Base-by-base conservation (phyloP, 2,888 invertebrate genomes). In the Ryuthela nishihirai region DNA sequence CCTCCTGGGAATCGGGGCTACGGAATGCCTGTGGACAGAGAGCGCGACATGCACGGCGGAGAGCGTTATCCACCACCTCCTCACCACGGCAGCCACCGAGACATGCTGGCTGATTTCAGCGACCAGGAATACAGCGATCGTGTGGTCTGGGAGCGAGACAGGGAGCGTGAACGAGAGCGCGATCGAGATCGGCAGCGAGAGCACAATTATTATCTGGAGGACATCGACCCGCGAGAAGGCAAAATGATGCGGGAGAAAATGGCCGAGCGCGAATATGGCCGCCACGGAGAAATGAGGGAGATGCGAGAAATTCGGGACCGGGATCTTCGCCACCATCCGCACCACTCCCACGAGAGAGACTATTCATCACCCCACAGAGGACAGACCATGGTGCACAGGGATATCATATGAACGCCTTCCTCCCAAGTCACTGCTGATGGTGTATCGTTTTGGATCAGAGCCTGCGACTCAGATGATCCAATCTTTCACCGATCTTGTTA, bases 351-450 rank as follows among this genome's bases (percentile, higher is more conserved):
- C 12, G 54, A 62, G 42, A 58, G 58, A 36, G 58, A 62, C 40
- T 62, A 62, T 32, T 58, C 56, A 9, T 62, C 62, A 4, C 62
- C 62, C 3, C 56, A 62, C 40, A 58, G 62, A 25, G 62, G 62
- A 39, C 56, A 62, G 42, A 62, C 59, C 39, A 59, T 59, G 59
- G 59, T 59, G 44, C 59, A 59, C 25, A 42, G 59, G 43, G 59
- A 59, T 20, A 47, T 59, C 3, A 48, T 59, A 48, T 59, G 53
- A 59, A 39, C 15, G 43, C 39, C 46, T 43, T 42, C 47, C 41
- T 42, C 38, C 18, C 21, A 41, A 32, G 35, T 21, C 21, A 21
- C 35, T 45, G 29, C 23, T 32, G 20, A 47, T 38, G n/a, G 21
- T 38, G 20, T 23, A 12, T 34, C n/a, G 10, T 45, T 23, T 35